Base-by-base conservation (phyloP, 2,888 invertebrate species). In the Latheticus oryzae region DNA sequence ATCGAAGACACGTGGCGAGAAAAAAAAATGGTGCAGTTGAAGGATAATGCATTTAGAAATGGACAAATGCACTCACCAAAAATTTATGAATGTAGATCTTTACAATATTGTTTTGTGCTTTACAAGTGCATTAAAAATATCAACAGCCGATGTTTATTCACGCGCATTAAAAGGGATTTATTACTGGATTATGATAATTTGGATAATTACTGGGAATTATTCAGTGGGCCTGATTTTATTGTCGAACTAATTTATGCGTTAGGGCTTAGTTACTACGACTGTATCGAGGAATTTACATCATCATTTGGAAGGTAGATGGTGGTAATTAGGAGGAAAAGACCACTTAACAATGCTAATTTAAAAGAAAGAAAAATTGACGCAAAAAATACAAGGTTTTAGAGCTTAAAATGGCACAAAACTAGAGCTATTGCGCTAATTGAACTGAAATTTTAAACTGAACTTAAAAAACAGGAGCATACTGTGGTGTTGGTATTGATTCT, bases 1-100 rank as follows among this genome's bases (percentile, higher is more conserved):
- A 69, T 68, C 69, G 58, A 53, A 60, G 63, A 62, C 67, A 65
- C 63, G 64, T 56, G 56, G 50, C 33, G 17, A n/a, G 50, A 13
- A 38, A 45, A 21, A 45, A 45, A 38, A 38, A 38, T 28, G 50
- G 17, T 50, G 50, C 50, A 50, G 11, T 24, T 24, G 30, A 30
- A 45, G 15, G 32, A 45, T 45, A 45, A 45, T 45, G 45, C 45
- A 45, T 32, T 16, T n/a, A n/a, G n/a, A n/a, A n/a, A n/a, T n/a
- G n/a, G 9, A n/a, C n/a, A n/a, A n/a, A n/a, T n/a, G 35, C 35
- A 16, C 35, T 16, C 35, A n/a, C n/a, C n/a, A n/a, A n/a, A n/a
- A n/a, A n/a, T n/a, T n/a, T n/a, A n/a, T n/a, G n/a, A n/a, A n/a
- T n/a, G n/a, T n/a, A n/a, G n/a, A n/a, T n/a, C n/a, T n/a, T n/a